A percentile compares a stretch with the other conserved stretches of the same genome.
Evolutionary conservation across 2,888 invertebrate species (phyloP).

Genomic region (Philaethria dido): DNA sequence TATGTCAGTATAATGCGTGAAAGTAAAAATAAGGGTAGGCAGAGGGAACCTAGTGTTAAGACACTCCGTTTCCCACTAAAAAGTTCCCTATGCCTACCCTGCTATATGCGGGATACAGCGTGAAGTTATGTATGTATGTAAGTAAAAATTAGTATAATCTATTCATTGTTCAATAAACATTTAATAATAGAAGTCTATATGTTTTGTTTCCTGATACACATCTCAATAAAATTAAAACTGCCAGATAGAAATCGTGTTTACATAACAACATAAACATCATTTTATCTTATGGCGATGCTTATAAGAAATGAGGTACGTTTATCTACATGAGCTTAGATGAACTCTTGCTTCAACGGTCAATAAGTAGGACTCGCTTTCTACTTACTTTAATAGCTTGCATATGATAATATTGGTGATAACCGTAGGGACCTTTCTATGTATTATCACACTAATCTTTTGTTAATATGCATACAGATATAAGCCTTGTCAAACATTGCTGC

Average conservation of each 20-base stretch:
- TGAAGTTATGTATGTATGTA: no score
- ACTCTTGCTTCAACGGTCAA: constrained; percentile 35
- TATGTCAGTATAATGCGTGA: no score
- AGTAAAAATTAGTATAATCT: no score
- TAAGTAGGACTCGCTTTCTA: constrained; percentile 49
- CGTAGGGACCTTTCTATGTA: constrained; percentile 35
- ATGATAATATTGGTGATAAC: constrained; percentile 43
- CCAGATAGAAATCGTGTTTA: constrained; percentile 16
- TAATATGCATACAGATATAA: constrained; percentile 9
- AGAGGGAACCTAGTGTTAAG: no score
- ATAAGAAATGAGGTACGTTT: constrained; percentile 33
- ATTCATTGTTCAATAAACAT: not conserved
- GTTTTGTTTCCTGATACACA: not conserved
- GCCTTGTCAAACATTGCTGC: constrained; percentile 1
- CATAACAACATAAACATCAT: constrained; percentile 30
- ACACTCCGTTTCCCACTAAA: no score
- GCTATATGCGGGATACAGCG: no score
- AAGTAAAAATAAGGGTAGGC: no score
- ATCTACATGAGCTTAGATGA: constrained; percentile 33
- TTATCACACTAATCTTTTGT: constrained; percentile 30
- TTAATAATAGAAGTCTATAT: not conserved
- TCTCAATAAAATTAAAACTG: constrained; percentile 2
- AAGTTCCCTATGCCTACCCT: no score
- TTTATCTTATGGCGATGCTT: constrained; percentile 30
- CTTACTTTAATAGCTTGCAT: constrained; percentile 41